phyloP scores from a whole-genome alignment of 2,797 vertebrate species.

The Channallabes apus region DNA sequence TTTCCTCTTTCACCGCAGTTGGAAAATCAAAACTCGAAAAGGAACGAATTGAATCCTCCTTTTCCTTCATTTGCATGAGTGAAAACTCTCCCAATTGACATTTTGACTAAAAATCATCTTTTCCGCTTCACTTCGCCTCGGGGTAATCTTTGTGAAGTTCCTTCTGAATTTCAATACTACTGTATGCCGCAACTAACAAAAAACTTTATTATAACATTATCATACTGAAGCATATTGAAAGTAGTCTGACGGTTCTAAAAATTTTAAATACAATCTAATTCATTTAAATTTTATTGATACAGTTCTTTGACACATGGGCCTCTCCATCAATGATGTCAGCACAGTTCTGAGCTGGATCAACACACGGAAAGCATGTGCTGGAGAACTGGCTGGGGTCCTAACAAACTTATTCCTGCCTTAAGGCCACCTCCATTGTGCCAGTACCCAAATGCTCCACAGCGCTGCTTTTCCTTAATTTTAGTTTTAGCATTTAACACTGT shows the following conservation, averaged over 20 bases:
- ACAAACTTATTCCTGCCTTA: too few relatives aligned
- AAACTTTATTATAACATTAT: background rate
- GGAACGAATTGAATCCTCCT: conserved; percentile 5
- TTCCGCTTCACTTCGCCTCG: conserved; percentile 14
- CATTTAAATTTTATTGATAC: background rate
- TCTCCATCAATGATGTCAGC: too few relatives aligned
- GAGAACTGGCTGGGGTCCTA: too few relatives aligned
- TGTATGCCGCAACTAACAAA: conserved; percentile 42
- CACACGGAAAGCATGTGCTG: too few relatives aligned
- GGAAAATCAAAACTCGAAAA: background rate
- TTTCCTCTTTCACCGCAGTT: conserved; percentile 1
- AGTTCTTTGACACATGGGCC: background rate
- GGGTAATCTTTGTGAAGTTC: conserved; percentile 46
- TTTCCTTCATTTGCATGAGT: conserved; percentile 21
- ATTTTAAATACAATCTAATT: background rate
- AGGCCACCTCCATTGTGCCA: too few relatives aligned
- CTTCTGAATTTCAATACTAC: conserved; percentile 32
- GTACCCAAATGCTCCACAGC: too few relatives aligned
- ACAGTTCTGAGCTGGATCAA: too few relatives aligned
- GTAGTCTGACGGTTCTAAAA: background rate
- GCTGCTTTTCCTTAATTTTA: too few relatives aligned
- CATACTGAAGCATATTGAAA: background rate
- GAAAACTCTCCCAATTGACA: conserved; percentile 23
- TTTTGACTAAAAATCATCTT: conserved; percentile 19
- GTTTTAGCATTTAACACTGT: too few relatives aligned